Percentiles rank a stretch among this genome's conserved stretches.
phyloP scores from a whole-genome alignment of 2,888 invertebrate species.

The Toxonevra muliebris region DNA sequence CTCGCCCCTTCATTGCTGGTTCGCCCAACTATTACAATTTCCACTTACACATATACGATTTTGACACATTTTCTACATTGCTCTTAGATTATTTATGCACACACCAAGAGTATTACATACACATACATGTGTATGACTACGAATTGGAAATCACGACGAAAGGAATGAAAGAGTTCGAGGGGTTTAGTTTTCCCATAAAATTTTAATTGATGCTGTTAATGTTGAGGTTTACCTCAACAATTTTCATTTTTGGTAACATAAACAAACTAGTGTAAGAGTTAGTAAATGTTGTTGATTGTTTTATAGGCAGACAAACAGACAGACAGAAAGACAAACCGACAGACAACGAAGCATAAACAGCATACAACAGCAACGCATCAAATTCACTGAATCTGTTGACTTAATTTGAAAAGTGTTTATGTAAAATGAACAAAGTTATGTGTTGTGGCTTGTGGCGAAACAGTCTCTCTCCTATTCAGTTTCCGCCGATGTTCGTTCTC shows the following conservation, averaged over 20 bases:
- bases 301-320: too few species aligned
- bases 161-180: neutral
- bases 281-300: too few species aligned
- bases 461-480: neutral
- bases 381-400: too few species aligned
- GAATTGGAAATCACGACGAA: neutral
- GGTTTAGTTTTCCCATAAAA: conserved; percentile 18
- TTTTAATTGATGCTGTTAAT: conserved; percentile 50
- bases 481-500: neutral
- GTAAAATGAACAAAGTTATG: conserved; percentile 4
- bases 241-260: conserved; percentile 28
- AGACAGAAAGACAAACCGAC: too few species aligned
- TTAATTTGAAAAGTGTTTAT: neutral
- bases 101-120: too few species aligned
- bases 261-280: conserved; percentile 3
- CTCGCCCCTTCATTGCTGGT: neutral
- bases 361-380: too few species aligned
- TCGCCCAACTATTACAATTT: too few species aligned
- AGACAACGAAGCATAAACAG: too few species aligned
- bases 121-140: too few species aligned
- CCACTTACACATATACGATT: too few species aligned
- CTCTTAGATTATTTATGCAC: too few species aligned
- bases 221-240: conserved; percentile 52
- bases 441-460: conserved; percentile 25
- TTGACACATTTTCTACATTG: too few species aligned